Evolutionary conservation across 2,888 invertebrate genomes (phyloP).

Genomic region (Gortyna flavago): DNA sequence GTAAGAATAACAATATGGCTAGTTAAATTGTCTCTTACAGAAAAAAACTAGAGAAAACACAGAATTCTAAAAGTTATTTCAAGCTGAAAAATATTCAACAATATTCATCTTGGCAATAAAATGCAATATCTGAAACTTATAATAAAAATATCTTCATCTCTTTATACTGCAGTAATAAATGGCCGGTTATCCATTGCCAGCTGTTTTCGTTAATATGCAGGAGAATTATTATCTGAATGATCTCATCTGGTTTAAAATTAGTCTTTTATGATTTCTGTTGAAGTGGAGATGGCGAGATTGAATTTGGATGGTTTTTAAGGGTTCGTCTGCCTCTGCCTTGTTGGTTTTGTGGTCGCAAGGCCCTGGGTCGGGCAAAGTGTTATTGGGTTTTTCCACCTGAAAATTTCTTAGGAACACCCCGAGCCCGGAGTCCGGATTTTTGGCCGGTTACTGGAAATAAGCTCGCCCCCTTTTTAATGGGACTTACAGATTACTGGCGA

Average conservation of each 20-base stretch:
- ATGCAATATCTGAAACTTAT: not conserved
- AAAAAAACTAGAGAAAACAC: not conserved
- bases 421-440: not conserved
- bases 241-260: not conserved
- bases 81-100: not conserved
- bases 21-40: not conserved
- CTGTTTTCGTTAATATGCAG: conserved; percentile 3
- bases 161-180: not conserved
- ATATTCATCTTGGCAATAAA: not conserved
- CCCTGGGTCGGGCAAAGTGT: not conserved
- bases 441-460: not conserved
- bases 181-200: not conserved
- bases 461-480: no score
- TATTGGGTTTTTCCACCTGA: not conserved
- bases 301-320: not conserved
- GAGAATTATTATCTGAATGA: conserved; percentile 13
- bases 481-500: no score
- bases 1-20: not conserved
- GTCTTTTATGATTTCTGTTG: not conserved
- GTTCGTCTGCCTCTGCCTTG: not conserved
- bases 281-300: not conserved
- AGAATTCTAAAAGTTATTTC: not conserved
- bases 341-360: not conserved
- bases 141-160: not conserved
- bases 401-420: not conserved